Evolutionary conservation across 2,888 invertebrate genomes (phyloP).

Genomic region (Cepaea hortensis): DNA sequence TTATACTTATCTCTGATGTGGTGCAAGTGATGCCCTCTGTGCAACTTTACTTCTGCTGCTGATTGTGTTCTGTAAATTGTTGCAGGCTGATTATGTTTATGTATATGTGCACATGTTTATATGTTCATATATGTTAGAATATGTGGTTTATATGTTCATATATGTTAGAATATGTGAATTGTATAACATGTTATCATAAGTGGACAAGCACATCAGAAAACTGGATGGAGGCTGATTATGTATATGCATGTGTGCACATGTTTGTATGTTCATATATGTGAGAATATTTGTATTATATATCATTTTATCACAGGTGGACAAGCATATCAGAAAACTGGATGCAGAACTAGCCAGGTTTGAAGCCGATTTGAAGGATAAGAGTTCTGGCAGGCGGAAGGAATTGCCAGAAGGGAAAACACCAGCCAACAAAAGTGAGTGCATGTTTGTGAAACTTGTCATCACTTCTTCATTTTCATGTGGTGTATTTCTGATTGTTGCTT

Average conservation of each 20-base stretch:
- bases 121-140: no score
- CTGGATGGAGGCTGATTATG: slow-evolving; percentile 85
- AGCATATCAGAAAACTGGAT: slow-evolving; percentile 95
- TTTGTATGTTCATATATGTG: no score
- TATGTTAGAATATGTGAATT: no score
- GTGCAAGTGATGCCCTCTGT: no score
- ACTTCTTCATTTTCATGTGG: not conserved
- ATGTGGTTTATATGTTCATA: no score
- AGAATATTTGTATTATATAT: no score
- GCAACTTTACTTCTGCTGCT: no score
- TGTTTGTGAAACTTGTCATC: not conserved
- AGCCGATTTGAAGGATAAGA: slow-evolving; percentile 96
- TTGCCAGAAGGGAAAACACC: slow-evolving; percentile 48
- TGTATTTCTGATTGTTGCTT: not conserved
- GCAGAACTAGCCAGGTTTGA: slow-evolving; percentile 97
- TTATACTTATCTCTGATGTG: no score
- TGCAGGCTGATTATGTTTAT: no score
- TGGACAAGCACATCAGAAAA: slow-evolving; percentile 96
- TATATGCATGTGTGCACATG: no score
- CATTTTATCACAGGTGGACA: slow-evolving; percentile 84
- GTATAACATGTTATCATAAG: slow-evolving; percentile 76
- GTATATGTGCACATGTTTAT: no score
- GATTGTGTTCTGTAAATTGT: no score
- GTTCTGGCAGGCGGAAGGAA: slow-evolving; percentile 80
- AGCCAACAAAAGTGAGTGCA: slow-evolving; percentile 64